phyloP scores from a whole-genome alignment of 1,140 invertebrate genomes.

The Drosophila trapezifrons region DNA sequence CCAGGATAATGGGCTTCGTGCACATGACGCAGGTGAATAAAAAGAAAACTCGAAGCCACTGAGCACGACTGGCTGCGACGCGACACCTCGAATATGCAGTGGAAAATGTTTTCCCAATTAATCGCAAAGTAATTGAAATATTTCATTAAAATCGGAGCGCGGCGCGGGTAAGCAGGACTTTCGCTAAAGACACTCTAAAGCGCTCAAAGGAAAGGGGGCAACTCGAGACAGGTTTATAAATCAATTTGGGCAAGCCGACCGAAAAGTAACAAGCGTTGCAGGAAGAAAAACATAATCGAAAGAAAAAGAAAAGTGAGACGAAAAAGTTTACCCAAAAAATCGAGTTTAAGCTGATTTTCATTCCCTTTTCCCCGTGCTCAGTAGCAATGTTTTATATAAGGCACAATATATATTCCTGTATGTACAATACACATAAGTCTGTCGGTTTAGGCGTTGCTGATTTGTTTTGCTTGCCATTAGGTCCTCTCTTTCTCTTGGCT shows the following conservation, averaged over 20 bases:
- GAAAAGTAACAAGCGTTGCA: constrained; percentile 48
- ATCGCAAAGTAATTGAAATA: constrained; percentile 79
- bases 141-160: constrained; percentile 62
- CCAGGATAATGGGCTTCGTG: constrained; percentile 71
- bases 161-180: constrained; percentile 30
- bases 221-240: constrained; percentile 76
- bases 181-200: constrained; percentile 29
- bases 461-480: constrained; percentile 81
- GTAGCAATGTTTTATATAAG: constrained; percentile 35
- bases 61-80: constrained; percentile 30
- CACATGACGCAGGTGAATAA: constrained; percentile 66
- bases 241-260: constrained; percentile 66
- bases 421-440: constrained; percentile 37
- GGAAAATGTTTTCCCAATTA: constrained; percentile 61
- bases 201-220: constrained; percentile 28
- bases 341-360: constrained; percentile 73
- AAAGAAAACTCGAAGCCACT: constrained; percentile 35
- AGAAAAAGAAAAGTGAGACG: constrained; percentile 18
- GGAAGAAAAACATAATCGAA: constrained; percentile 43
- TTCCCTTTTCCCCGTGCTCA: constrained; percentile 4
- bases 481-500: constrained; percentile 50
- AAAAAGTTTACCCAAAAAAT: constrained; percentile 52
- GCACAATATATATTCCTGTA: constrained; percentile 38
- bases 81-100: constrained; percentile 53
- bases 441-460: constrained; percentile 61